Conservation (phyloP, 2,888 invertebrate genomes). For the Drosophila neonasuta region DNA sequence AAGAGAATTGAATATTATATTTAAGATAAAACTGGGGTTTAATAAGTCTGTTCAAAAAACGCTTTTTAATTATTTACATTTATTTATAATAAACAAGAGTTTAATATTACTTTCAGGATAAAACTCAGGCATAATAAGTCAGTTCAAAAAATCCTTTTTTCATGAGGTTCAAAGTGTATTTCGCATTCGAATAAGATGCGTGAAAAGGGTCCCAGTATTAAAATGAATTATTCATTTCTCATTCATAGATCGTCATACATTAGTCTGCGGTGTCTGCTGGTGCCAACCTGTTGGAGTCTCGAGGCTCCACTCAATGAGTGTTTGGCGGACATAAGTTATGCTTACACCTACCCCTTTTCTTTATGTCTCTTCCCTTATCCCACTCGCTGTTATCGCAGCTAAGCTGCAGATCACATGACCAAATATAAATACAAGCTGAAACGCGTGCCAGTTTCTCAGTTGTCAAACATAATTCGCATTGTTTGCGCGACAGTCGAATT, state of each 20-base stretch:
- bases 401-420: conserved; percentile 33
- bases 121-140: too few relatives aligned
- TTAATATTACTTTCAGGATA: too few relatives aligned
- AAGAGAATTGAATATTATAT: too few relatives aligned
- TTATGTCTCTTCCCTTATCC: not conserved
- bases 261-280: conserved; percentile 15
- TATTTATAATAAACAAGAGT: too few relatives aligned
- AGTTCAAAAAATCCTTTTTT: too few relatives aligned
- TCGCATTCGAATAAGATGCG: not conserved
- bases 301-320: conserved; percentile 16
- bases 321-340: conserved; percentile 18
- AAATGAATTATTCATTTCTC: conserved; percentile 37
- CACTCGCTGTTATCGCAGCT: not conserved
- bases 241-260: conserved; percentile 29
- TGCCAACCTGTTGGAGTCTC: conserved; percentile 27
- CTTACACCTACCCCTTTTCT: not conserved
- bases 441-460: conserved; percentile 25
- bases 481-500: not conserved
- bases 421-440: conserved; percentile 31
- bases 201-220: not conserved
- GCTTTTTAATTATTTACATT: too few relatives aligned
- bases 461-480: conserved; percentile 4
- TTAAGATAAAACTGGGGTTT: too few relatives aligned
- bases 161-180: conserved; percentile 28
- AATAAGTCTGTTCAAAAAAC: too few relatives aligned